A percentile compares a stretch with the other conserved stretches of the same genome.
phyloP scores from a whole-genome alignment of 2,888 invertebrate genomes.

The Diarsia rubi region DNA sequence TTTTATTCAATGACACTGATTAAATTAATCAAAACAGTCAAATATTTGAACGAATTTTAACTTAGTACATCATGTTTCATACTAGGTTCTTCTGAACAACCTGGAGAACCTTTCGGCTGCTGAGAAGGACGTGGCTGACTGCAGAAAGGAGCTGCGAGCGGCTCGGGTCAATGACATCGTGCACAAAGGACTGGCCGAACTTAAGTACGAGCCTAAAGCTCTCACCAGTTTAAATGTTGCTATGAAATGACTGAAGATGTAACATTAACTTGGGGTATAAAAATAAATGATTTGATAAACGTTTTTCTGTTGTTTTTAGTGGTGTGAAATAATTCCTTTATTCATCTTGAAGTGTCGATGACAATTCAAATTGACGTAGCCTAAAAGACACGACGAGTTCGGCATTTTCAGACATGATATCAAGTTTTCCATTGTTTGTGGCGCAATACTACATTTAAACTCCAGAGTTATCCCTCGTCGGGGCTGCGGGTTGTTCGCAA shows the following conservation, averaged over 20 bases:
- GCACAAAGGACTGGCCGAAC: constrained; percentile 82
- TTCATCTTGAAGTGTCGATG: too few relatives aligned
- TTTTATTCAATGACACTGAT: too few relatives aligned
- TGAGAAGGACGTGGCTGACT: constrained; percentile 80
- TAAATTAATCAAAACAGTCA: neutral
- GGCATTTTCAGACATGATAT: too few relatives aligned
- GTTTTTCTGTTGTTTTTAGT: neutral
- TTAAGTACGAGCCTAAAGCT: constrained; percentile 78
- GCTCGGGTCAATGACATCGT: constrained; percentile 83
- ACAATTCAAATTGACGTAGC: too few relatives aligned
- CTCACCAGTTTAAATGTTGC: constrained; percentile 64
- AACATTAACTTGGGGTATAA: neutral
- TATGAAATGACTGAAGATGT: constrained; percentile 36
- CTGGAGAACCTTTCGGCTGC: constrained; percentile 84
- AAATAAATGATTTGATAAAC: constrained; percentile 18
- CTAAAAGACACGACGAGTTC: too few relatives aligned
- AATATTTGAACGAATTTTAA: neutral
- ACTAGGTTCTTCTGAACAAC: constrained; percentile 84
- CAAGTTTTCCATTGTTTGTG: too few relatives aligned
- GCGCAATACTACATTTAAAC: too few relatives aligned
- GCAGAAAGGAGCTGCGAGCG: constrained; percentile 81
- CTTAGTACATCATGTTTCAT: neutral
- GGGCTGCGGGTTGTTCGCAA: too few relatives aligned
- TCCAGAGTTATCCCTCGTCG: too few relatives aligned
- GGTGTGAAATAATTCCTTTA: too few relatives aligned